Evolutionary conservation across 2,113 vertebrate species (phyloP).

Genomic region (Hemiscyllium ocellatum): DNA sequence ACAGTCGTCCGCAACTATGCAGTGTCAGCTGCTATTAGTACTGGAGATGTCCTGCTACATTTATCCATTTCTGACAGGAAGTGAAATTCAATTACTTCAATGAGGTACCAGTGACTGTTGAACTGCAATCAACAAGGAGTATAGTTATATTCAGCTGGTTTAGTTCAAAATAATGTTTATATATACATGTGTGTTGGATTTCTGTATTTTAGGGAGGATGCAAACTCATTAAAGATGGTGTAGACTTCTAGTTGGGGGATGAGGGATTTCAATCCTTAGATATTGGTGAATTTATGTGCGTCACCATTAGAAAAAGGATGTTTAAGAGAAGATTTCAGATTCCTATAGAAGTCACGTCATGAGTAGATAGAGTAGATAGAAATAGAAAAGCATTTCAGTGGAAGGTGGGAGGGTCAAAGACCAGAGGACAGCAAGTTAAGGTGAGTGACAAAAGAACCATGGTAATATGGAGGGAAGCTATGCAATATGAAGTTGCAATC

Average conservation of each 20-base stretch:
- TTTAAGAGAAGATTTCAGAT: too few species aligned
- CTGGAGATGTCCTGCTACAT: not conserved
- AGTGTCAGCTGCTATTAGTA: not conserved
- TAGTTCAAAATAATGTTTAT: not conserved
- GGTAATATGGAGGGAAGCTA: too few species aligned
- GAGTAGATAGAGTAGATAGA: too few species aligned
- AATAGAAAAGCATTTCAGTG: too few species aligned
- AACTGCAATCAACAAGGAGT: not conserved
- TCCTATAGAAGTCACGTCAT: too few species aligned
- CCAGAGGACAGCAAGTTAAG: too few species aligned
- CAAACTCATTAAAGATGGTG: not conserved
- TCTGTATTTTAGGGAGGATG: not conserved
- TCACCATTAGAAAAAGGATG: too few species aligned
- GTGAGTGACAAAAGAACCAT: too few species aligned
- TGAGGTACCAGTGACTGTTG: not conserved
- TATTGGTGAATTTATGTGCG: not conserved
- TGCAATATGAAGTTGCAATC: too few species aligned
- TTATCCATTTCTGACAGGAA: not conserved
- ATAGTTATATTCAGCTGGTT: not conserved
- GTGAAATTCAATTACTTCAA: not conserved
- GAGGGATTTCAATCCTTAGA: not conserved
- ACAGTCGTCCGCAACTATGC: not conserved
- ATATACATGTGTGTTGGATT: not conserved
- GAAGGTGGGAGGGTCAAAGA: too few species aligned
- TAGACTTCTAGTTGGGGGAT: not conserved